These are phyloP conservation scores for Ditula angustiorana DNA, from an alignment of 2,888 invertebrate species.

Conservation along the genomic window DNA sequence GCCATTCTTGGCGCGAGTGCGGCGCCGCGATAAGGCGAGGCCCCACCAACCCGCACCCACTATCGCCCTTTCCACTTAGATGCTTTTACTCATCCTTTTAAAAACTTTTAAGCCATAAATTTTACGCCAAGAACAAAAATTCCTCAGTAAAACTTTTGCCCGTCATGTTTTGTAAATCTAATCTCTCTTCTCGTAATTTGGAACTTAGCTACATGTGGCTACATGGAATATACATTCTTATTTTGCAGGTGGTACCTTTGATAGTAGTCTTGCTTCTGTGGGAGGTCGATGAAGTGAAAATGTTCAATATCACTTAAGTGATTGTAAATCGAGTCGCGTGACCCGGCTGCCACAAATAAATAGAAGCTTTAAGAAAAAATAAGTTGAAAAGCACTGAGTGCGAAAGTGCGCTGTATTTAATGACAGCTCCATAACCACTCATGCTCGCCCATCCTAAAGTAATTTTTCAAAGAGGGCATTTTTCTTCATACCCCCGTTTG, in stretches of 20 bases:
- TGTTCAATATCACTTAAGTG: neutral
- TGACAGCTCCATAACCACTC: conserved; percentile 15
- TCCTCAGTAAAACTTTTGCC: neutral
- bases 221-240: neutral
- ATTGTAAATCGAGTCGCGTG: neutral
- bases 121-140: conserved; percentile 23
- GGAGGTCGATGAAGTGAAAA: neutral
- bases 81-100: conserved; percentile 25
- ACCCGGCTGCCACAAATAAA: too few relatives aligned
- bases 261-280: neutral
- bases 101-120: conserved; percentile 35
- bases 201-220: neutral
- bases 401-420: conserved; percentile 12
- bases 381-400: neutral
- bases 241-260: neutral
- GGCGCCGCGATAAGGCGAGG: conserved; percentile 24
- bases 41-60: neutral
- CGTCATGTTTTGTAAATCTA: neutral
- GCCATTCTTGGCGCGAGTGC: conserved; percentile 52
- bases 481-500: conserved; percentile 32
- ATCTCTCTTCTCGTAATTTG: neutral
- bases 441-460: conserved; percentile 19
- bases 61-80: conserved; percentile 17
- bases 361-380: too few relatives aligned
- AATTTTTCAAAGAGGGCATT: conserved; percentile 31